A percentile compares a stretch with the other conserved stretches of the same genome.
These are phyloP conservation scores for Bombus waltoni DNA, from an alignment of 1,140 invertebrate genomes.

Conservation along the genomic window DNA sequence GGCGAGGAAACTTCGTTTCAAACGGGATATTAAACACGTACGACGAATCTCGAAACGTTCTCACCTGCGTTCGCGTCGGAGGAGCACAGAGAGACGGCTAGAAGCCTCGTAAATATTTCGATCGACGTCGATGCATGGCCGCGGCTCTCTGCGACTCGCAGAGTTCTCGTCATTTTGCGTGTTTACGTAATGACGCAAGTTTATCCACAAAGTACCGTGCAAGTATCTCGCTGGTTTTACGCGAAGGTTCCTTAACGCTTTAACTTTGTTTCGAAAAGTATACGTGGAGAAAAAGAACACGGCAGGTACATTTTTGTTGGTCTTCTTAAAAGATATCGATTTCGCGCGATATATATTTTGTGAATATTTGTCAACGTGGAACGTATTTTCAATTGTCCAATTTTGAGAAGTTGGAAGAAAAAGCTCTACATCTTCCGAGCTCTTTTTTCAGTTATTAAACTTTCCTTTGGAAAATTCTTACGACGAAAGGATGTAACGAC, in stretches of 20 bases:
- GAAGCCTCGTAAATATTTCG: slow-evolving; percentile 31
- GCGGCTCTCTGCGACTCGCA: neutral
- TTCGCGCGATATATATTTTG: no score
- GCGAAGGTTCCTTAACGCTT: no score
- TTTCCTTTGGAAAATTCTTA: neutral
- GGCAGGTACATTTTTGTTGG: no score
- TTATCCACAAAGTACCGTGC: no score
- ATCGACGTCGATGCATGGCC: neutral
- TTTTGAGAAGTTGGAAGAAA: neutral
- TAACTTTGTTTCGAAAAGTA: no score
- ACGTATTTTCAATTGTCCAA: neutral
- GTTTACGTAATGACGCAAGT: no score
- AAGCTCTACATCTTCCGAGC: neutral
- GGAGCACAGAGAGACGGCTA: neutral
- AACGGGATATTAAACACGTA: slow-evolving; percentile 26
- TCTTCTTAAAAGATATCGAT: no score
- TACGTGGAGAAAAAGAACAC: no score
- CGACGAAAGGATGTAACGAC: no score
- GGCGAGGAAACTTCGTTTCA: neutral
- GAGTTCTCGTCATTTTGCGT: no score
- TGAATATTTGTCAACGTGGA: no score
- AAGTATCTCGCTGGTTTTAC: no score
- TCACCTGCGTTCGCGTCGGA: neutral
- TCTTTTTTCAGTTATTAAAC: neutral
- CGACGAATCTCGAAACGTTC: neutral